These are phyloP conservation scores for Papilio aristodemus DNA, from an alignment of 1,140 invertebrate species.

Conservation along the genomic window DNA sequence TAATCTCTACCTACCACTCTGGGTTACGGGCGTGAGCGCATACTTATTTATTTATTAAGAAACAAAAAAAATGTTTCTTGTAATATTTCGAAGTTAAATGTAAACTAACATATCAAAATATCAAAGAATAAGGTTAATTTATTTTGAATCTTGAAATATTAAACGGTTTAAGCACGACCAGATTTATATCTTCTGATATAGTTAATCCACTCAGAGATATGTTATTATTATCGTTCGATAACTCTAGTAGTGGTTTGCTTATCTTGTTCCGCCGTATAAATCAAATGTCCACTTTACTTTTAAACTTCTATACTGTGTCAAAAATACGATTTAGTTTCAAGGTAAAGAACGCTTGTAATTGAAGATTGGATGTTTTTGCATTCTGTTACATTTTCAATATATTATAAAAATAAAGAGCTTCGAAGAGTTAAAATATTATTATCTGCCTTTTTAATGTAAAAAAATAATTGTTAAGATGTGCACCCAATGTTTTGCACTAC, in stretches of 20 bases:
- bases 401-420: too few species aligned
- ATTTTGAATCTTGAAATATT: conserved; percentile 5
- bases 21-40: too few species aligned
- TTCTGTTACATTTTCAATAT: too few species aligned
- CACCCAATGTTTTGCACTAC: not conserved
- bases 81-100: too few species aligned
- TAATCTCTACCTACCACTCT: too few species aligned
- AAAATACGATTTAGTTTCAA: conserved; percentile 23
- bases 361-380: too few species aligned
- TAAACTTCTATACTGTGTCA: conserved; percentile 18
- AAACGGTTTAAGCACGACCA: conserved; percentile 16
- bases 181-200: conserved; percentile 27
- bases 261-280: conserved; percentile 30
- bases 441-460: too few species aligned
- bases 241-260: conserved; percentile 12
- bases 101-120: not conserved
- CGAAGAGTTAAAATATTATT: too few species aligned
- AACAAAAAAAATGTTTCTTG: too few species aligned
- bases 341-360: not conserved
- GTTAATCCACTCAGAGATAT: conserved; percentile 32
- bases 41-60: too few species aligned
- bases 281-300: conserved; percentile 29
- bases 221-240: not conserved
- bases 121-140: not conserved
- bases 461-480: too few species aligned